Evolutionary conservation across 2,888 invertebrate species (phyloP), one percentile per base, ranked within the genome.

Genomic region (Halocaridina rubra): DNA sequence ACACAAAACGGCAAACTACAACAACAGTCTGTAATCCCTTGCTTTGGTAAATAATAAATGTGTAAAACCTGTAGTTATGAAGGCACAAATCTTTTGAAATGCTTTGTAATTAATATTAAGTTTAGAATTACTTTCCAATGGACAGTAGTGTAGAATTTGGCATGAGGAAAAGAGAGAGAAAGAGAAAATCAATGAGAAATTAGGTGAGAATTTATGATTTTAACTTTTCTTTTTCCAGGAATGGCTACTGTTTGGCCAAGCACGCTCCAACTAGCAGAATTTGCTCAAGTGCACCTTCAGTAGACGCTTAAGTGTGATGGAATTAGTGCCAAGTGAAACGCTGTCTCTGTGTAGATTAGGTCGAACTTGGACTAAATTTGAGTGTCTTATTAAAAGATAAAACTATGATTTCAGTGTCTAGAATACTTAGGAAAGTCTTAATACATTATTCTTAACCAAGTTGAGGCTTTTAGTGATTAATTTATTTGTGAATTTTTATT

Each of bases 341-440:
- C 67, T 69, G 46, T 69, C 69, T 10, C 67, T 22, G n/a, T 29
- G 46, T 19, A 69, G 22, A 30, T 69, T 57, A 77, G 81, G 33
- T 24, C 76, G 67, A 67, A 33, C 64, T 27, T 33, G 46, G 16
- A 29, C 30, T 8, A 81, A 69, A 76, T 24, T n/a, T 27, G 30
- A 69, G 7, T 61, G 53, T 22, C 53, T 53, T 53, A 67, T 81
- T 59, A 81, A 81, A 3, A 81, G 81, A 81, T 81, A 81, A 61
- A 71, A 77, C 57, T 30, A 81, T 57, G 69, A 57, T n/a, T n/a
- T n/a, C 30, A 59, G 10, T 39, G 46, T 24, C 22, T 13, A 59
- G 19, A 27, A 27, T 53, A 32, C 22, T 0, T 22, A 8, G 2
- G 30, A 39, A 61, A 64, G 32, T 13, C 46, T 53, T 46, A 27